A percentile compares a stretch with the other conserved stretches of the same genome.
phyloP scores from a whole-genome alignment of 2,797 vertebrate species.

The Melopsittacus undulatus region DNA sequence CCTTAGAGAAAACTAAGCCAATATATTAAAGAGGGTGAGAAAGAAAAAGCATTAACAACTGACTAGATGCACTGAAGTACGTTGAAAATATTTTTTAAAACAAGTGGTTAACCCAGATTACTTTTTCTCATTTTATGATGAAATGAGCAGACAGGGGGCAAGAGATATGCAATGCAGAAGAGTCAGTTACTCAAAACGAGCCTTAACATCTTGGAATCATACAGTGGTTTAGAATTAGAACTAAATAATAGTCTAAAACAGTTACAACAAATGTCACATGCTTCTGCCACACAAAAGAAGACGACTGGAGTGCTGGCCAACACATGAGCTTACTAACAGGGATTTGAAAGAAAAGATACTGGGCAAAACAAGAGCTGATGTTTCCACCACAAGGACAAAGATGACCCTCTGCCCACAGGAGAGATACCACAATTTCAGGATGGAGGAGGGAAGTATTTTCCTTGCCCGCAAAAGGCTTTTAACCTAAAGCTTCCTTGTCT shows the following conservation, averaged over 20 bases:
- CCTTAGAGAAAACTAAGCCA: not conserved
- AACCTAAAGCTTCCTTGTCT: not conserved
- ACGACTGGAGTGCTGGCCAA: not conserved
- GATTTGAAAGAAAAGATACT: not conserved
- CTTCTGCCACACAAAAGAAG: not conserved
- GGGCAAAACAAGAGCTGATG: not conserved
- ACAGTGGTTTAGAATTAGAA: not conserved
- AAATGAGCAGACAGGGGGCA: not conserved
- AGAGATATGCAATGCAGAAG: not conserved
- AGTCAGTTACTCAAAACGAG: not conserved
- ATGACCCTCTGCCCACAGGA: not conserved
- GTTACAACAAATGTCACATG: not conserved
- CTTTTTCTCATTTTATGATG: not conserved
- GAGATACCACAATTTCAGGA: not conserved
- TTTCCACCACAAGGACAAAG: not conserved
- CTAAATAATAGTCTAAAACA: not conserved
- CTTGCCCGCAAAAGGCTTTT: rapidly evolving
- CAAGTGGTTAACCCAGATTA: not conserved
- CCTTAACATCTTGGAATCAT: not conserved
- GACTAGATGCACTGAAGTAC: not conserved
- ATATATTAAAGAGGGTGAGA: not conserved
- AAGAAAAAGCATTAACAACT: not conserved
- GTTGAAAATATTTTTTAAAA: not conserved
- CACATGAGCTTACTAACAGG: not conserved
- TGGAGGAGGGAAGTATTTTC: not conserved